phyloP scores from a whole-genome alignment of 2,888 invertebrate genomes.

The Agrochola macilenta region DNA sequence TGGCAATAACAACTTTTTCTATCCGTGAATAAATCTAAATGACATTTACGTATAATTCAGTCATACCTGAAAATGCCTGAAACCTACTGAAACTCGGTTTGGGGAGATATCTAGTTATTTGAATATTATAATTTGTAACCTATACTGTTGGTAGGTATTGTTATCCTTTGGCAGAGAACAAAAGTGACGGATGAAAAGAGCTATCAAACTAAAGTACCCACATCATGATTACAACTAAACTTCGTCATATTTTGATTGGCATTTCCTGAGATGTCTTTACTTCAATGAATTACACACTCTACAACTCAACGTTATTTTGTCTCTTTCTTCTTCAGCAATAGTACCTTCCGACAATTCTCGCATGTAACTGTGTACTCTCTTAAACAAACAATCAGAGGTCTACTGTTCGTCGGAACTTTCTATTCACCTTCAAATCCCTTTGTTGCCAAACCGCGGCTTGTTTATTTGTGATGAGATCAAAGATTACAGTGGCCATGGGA shows the following conservation, averaged over 20 bases:
- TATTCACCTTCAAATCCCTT: slow-evolving; percentile 65
- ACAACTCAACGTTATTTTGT: neutral
- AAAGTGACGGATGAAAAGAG: neutral
- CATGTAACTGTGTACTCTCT: slow-evolving; percentile 9
- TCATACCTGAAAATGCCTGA: neutral
- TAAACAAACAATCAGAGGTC: slow-evolving; percentile 36
- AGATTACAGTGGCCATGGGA: slow-evolving; percentile 68
- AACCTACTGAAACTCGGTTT: slow-evolving; percentile 15
- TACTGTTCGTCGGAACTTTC: slow-evolving; percentile 51
- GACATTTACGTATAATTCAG: slow-evolving; percentile 15
- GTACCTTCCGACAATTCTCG: neutral
- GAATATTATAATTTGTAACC: slow-evolving; percentile 35
- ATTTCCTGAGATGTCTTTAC: neutral
- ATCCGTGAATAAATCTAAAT: slow-evolving; percentile 28
- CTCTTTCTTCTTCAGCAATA: slow-evolving; percentile 5
- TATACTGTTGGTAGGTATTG: neutral
- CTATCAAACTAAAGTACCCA: neutral
- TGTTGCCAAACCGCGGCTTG: slow-evolving; percentile 65
- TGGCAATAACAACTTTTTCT: slow-evolving; percentile 41
- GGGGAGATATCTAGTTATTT: slow-evolving; percentile 1
- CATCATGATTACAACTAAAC: neutral
- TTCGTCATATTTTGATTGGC: neutral
- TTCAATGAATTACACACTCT: neutral
- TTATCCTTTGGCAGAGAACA: neutral
- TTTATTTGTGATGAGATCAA: slow-evolving; percentile 70